phyloP scores from a whole-genome alignment of 2,888 invertebrate species.

The Agonopterix arenella region DNA sequence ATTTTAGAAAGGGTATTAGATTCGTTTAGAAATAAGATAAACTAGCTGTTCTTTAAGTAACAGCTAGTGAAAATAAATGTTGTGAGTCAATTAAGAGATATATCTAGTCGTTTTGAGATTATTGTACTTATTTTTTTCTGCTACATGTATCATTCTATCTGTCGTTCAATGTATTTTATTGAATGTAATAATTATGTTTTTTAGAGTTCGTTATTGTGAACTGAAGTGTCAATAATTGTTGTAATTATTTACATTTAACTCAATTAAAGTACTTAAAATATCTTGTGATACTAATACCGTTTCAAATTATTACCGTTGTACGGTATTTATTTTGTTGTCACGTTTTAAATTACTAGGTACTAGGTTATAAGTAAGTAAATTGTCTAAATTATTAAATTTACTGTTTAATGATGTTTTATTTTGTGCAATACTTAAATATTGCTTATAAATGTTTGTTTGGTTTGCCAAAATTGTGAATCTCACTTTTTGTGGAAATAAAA shows the following conservation, averaged over 20 bases:
- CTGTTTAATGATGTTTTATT: too few relatives aligned
- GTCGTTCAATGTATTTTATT: too few relatives aligned
- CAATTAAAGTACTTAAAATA: too few relatives aligned
- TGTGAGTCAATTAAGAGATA: slow-evolving; percentile 60
- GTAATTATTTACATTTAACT: neutral
- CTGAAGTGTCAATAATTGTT: neutral
- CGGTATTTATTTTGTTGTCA: neutral
- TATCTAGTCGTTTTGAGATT: slow-evolving; percentile 71
- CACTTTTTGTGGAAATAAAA: slow-evolving; percentile 36
- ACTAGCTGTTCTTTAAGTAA: neutral
- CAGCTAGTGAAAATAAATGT: slow-evolving; percentile 30
- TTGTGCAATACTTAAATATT: too few relatives aligned
- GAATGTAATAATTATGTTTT: neutral
- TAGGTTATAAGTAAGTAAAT: neutral
- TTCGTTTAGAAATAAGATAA: neutral
- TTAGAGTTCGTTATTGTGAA: slow-evolving; percentile 6
- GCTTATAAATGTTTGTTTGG: too few relatives aligned
- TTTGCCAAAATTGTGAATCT: slow-evolving; percentile 29
- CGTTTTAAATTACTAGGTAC: neutral
- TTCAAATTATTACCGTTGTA: too few relatives aligned
- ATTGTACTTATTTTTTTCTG: slow-evolving; percentile 11
- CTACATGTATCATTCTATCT: neutral
- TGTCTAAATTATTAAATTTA: too few relatives aligned
- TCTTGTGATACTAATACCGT: too few relatives aligned
- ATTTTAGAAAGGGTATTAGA: neutral